Base-by-base conservation (phyloP, 2,888 invertebrate genomes). In the Zhengitettix transpicula region DNA sequence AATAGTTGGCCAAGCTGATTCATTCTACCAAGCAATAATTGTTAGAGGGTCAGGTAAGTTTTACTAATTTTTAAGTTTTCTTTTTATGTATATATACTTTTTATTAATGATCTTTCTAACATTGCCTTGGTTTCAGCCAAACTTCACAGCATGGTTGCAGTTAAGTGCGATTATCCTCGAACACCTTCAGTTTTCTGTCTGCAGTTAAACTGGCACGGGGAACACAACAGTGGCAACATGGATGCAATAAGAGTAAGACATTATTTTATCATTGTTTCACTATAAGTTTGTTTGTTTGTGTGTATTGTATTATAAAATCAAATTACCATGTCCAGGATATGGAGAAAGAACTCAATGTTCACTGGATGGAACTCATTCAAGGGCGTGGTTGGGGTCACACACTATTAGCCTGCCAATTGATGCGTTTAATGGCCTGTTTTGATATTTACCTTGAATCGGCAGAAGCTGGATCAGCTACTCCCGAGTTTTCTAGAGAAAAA, bases 391-490 rank as follows among this genome's bases (percentile, higher is more conserved):
- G 71, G 61, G 73, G 74, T 52, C 73, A 75, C 67, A 78, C 82
- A 55, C 74, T 95, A 17, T 66, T 78, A 58, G 80, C 88, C n/a
- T 79, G 82, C n/a, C 93, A 94, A 74, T 76, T 95, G 61, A 81
- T 85, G 62, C 82, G 88, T 58, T 75, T 93, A 51, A 79, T 91
- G 68, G 83, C 86, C 62, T 89, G 88, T 69, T 81, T 94, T 63
- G 95, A 96, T 71, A 83, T 95, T 62, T 85, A 87, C 66, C 75
- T 95, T 58, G 94, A 95, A 74, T 87, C 90, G 0, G 79, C 80
- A 61, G 81, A 82, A 44, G 78, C 79, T n/a, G 67, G 68, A 12
- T 70, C 70, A 60, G 73, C 73, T 5, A 74, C 74, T 2, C 66
- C 67, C 7, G 85, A 85, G 68, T 89, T 89, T 69, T 82, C 84